Evolutionary conservation across 2,797 vertebrate species (phyloP), one percentile per base, ranked within the genome.

Genomic region (Dermochelys coriacea): DNA sequence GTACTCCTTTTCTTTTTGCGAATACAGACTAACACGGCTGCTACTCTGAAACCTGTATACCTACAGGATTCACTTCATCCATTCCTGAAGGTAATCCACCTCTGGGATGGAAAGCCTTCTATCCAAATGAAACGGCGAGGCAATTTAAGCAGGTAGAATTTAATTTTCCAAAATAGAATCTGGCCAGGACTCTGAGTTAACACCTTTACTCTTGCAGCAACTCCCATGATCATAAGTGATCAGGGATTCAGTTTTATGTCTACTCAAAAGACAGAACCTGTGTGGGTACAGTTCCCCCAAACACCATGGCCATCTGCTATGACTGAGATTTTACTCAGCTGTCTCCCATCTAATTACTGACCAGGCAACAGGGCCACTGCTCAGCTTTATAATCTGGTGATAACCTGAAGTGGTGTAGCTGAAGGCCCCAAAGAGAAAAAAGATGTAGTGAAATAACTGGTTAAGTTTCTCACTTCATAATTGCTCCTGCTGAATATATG

Each of bases 61-160:
- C 91, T 81, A 80, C 55, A 90, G 95, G 89, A 97, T 96, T 92
- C 93, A 94, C 92, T 61, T 94, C 96, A 94, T 94, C 94, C 81
- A 90, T 96, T 95, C 96, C 90, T 77, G 90, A 96, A 96, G 97
- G 52, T 79, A 83, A 96, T 93, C 86, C 93, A 96, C 87, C 91
- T 94, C 89, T 82, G 86, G 34, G 84, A 23, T 95, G 90, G 87
- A 95, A 95, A 16, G 93, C 54, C 55, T 97, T 91, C 94, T 92
- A 93, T 87, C 89, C 87, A 41, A 79, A 45, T 94, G 75, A 85
- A 94, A 87, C 27, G n/a, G 94, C 19, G 6, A 92, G 41, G 54
- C 51, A 88, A 96, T 86, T 89, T 81, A 61, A 94, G 81, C 49
- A 91, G 82, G 68, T 87, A 85, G 87, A 95, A 97, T 93, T 84